These are phyloP conservation scores for Creontiades dilutus DNA, from an alignment of 2,888 invertebrate species.

Conservation along the genomic window DNA sequence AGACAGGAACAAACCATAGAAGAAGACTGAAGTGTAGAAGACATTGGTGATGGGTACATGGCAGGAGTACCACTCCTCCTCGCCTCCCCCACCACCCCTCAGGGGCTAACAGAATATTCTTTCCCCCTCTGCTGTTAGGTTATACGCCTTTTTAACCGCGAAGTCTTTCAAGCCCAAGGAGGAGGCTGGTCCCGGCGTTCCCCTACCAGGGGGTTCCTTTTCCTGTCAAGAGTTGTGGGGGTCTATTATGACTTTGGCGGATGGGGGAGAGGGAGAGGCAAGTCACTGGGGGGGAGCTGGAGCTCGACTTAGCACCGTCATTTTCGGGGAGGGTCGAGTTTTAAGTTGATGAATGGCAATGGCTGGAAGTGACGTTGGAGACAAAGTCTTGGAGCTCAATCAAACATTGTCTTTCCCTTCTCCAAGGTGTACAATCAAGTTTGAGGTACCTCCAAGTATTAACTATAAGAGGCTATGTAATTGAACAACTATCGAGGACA, in stretches of 20 bases:
- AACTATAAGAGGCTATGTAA: no score
- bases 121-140: slow-evolving; percentile 34
- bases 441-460: no score
- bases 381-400: background rate
- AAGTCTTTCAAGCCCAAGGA: slow-evolving; percentile 21
- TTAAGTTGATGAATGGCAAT: slow-evolving; percentile 22
- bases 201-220: slow-evolving; percentile 28
- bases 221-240: slow-evolving; percentile 39
- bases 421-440: no score
- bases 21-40: slow-evolving; percentile 55
- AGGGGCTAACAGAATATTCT: slow-evolving; percentile 47
- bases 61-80: slow-evolving; percentile 16
- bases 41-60: slow-evolving; percentile 60
- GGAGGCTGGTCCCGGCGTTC: slow-evolving; percentile 24
- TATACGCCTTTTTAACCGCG: slow-evolving; percentile 26
- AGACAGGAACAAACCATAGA: slow-evolving; percentile 18
- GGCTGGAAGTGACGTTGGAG: background rate
- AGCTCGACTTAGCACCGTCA: slow-evolving; percentile 27
- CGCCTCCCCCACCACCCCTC: slow-evolving; percentile 16
- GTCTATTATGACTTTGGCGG: slow-evolving; percentile 22
- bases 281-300: background rate
- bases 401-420: background rate
- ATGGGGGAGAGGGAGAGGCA: background rate
- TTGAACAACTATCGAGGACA: no score
- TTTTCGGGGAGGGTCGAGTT: background rate